A percentile compares a stretch with the other conserved stretches of the same genome.
These are phyloP conservation scores for Amphipyra tragopoginis DNA, from an alignment of 2,888 invertebrate species.

Conservation along the genomic window DNA sequence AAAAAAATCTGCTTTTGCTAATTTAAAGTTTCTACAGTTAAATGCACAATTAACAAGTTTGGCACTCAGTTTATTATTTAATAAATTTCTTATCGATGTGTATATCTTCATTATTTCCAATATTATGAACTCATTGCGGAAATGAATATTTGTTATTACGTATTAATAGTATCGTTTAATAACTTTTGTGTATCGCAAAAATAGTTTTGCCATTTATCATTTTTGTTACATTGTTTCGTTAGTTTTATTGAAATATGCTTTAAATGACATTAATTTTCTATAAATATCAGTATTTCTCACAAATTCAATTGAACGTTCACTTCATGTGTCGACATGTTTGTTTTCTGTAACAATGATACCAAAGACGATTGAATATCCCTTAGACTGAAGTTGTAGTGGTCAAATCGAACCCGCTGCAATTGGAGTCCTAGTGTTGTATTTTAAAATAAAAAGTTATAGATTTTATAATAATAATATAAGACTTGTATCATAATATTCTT, in stretches of 20 bases:
- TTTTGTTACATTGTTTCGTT: constrained; percentile 83
- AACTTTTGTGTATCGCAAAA: constrained; percentile 63
- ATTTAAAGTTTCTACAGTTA: constrained; percentile 29
- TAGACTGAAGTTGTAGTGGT: constrained; percentile 77
- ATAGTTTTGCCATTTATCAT: constrained; percentile 78
- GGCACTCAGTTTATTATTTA: constrained; percentile 42
- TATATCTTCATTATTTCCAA: constrained; percentile 37
- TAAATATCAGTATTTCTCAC: constrained; percentile 84
- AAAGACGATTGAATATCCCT: constrained; percentile 89
- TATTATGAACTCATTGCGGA: constrained; percentile 22
- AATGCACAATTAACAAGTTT: constrained; percentile 52
- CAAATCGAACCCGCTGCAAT: constrained; percentile 67
- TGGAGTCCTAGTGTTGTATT: constrained; percentile 79
- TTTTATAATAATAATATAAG: constrained; percentile 80
- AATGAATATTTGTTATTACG: constrained; percentile 47
- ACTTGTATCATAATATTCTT: constrained; percentile 85
- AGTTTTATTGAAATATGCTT: constrained; percentile 84
- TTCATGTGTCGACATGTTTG: constrained; percentile 72
- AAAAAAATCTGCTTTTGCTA: constrained; percentile 30
- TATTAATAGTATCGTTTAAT: constrained; percentile 49
- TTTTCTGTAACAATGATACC: constrained; percentile 88
- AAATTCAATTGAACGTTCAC: constrained; percentile 66
- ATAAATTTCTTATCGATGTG: constrained; percentile 21
- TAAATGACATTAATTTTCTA: constrained; percentile 82
- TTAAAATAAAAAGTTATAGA: constrained; percentile 80